Evolutionary conservation across 64 coral and sea anemone species (phyloP).

Genomic region (Cladopsammia gracilis): DNA sequence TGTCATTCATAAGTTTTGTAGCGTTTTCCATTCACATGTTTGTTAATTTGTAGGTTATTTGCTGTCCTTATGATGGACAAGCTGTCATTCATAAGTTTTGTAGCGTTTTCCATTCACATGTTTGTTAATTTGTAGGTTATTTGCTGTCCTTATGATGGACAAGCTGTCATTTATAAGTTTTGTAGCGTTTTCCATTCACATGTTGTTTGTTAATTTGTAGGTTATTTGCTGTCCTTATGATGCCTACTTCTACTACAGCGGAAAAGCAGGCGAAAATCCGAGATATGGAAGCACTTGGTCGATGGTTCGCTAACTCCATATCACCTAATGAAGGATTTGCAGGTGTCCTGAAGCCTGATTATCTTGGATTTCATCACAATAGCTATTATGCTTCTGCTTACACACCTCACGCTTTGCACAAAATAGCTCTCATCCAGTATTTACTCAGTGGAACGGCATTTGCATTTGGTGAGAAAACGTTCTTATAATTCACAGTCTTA

Average conservation of each 20-base stretch:
- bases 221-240: slow-evolving; percentile 44
- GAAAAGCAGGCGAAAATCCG: slow-evolving; percentile 28
- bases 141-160: not conserved
- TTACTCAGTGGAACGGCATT: slow-evolving; percentile 41
- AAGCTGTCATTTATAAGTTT: no score
- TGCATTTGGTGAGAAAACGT: slow-evolving; percentile 8
- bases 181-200: no score
- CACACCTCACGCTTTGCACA: slow-evolving; percentile 32
- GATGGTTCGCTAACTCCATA: slow-evolving; percentile 44
- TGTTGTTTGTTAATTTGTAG: not conserved
- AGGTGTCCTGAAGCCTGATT: slow-evolving; percentile 53
- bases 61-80: slow-evolving; percentile 47
- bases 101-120: no score
- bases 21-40: not conserved
- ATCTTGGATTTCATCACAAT: slow-evolving; percentile 41
- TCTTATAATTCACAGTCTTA: not conserved
- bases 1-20: no score
- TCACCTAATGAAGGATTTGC: not conserved
- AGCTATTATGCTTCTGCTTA: slow-evolving; percentile 31
- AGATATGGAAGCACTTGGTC: slow-evolving; percentile 45
- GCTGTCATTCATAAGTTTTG: no score
- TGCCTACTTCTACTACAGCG: not conserved
- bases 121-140: not conserved
- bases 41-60: not conserved
- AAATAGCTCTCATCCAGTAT: not conserved